Conservation (phyloP, 2,797 vertebrate species). For the Sarcoramphus papa region DNA sequence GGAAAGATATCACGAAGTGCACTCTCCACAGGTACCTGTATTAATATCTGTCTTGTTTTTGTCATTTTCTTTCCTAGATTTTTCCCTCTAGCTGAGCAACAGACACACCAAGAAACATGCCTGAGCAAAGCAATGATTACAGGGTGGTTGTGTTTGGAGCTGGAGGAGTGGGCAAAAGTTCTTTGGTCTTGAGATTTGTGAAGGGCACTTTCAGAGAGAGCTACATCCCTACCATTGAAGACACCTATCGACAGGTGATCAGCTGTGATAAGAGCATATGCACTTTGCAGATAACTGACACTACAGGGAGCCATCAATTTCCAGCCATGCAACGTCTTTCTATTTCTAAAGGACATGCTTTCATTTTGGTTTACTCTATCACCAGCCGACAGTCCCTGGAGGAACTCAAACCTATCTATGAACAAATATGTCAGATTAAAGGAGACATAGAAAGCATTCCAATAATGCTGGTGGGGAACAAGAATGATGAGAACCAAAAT, state of each 20-base stretch:
- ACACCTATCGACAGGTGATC: conserved; percentile 85
- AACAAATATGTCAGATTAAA: conserved; percentile 84
- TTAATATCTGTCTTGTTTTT: neutral
- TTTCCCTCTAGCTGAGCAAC: neutral
- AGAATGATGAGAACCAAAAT: conserved; percentile 80
- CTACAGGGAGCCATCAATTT: conserved; percentile 84
- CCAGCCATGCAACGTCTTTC: conserved; percentile 85
- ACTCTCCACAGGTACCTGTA: neutral
- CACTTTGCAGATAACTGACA: conserved; percentile 84
- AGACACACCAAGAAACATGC: conserved; percentile 64
- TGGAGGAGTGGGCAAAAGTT: conserved; percentile 84
- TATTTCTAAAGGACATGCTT: conserved; percentile 84
- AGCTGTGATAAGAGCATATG: conserved; percentile 87
- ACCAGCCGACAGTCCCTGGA: conserved; percentile 83
- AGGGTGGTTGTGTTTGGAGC: conserved; percentile 83
- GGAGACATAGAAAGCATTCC: conserved; percentile 81
- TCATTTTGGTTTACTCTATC: conserved; percentile 83
- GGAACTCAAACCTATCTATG: conserved; percentile 82
- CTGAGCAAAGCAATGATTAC: conserved; percentile 85
- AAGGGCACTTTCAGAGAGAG: conserved; percentile 84
- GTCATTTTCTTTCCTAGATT: conserved; percentile 48
- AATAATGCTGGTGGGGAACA: conserved; percentile 85
- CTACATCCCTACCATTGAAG: conserved; percentile 84
- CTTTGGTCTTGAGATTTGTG: conserved; percentile 80
- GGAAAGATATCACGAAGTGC: neutral